Conservation (phyloP, 1,140 invertebrate genomes). For the Acromyrmex echinatior region DNA sequence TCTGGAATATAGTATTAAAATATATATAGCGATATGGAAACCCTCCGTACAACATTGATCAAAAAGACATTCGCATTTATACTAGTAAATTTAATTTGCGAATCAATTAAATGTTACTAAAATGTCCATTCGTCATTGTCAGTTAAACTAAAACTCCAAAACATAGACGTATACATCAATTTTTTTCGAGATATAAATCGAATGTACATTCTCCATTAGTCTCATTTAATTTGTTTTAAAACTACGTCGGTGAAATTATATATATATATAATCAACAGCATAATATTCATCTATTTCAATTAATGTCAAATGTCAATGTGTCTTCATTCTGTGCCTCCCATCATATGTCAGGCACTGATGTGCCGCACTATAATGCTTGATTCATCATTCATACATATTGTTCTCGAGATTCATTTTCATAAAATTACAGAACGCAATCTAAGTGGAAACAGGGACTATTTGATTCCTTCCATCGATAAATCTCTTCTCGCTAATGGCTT, state of each 20-base stretch:
- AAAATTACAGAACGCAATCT: slow-evolving; percentile 17
- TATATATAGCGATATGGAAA: too few relatives aligned
- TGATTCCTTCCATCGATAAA: slow-evolving; percentile 41
- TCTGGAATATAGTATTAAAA: background rate
- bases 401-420: slow-evolving; percentile 25
- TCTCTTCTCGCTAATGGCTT: slow-evolving; percentile 6
- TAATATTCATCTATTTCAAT: slow-evolving; percentile 43
- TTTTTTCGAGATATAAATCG: slow-evolving; percentile 7
- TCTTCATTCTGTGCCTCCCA: too few relatives aligned
- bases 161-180: background rate
- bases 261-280: too few relatives aligned
- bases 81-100: background rate
- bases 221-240: slow-evolving; percentile 41
- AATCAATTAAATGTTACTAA: background rate
- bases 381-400: background rate
- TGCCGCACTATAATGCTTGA: background rate
- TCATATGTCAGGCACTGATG: background rate
- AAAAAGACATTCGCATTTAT: background rate
- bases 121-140: slow-evolving; percentile 4
- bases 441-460: slow-evolving; percentile 30
- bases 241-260: background rate
- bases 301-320: slow-evolving; percentile 27
- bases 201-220: slow-evolving; percentile 17
- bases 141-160: slow-evolving; percentile 27
- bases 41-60: background rate